Percentiles rank a stretch among this genome's conserved stretches.
These are phyloP conservation scores for Gyrodactylus salaris DNA, from an alignment of 1,140 invertebrate species.

Conservation along the genomic window DNA sequence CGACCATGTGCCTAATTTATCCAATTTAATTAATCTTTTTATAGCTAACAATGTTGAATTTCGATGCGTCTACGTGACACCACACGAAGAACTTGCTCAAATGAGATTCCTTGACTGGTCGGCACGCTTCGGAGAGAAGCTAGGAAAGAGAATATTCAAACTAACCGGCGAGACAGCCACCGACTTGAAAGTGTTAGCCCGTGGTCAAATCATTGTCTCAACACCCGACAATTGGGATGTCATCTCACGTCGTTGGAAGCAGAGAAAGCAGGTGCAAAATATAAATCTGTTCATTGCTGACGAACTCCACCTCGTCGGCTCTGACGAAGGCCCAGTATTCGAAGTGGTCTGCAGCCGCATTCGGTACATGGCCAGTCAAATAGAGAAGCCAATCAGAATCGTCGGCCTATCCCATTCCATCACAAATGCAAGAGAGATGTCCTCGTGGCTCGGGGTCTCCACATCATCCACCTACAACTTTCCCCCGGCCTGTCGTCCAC, in stretches of 20 bases:
- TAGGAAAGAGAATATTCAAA: conserved; percentile 51
- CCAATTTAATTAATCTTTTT: background rate
- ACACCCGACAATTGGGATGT: conserved; percentile 98
- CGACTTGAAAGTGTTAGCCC: conserved; percentile 49
- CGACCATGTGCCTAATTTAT: background rate
- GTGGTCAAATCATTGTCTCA: conserved; percentile 69
- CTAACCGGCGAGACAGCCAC: conserved; percentile 90
- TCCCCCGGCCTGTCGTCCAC: conserved; percentile 70
- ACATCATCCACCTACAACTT: conserved; percentile 81
- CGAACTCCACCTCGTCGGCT: conserved; percentile 45
- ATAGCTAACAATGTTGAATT: conserved; percentile 12
- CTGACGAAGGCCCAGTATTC: conserved; percentile 36
- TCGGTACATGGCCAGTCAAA: conserved; percentile 78
- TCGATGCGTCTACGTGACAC: conserved; percentile 60
- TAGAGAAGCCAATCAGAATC: conserved; percentile 56
- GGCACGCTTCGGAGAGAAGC: conserved; percentile 38
- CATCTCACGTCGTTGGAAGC: conserved; percentile 81
- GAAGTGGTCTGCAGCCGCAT: conserved; percentile 89
- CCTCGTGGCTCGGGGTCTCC: conserved; percentile 75
- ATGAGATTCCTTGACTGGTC: conserved; percentile 62
- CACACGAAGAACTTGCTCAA: conserved; percentile 59
- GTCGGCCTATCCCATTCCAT: conserved; percentile 71
- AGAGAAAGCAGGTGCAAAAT: conserved; percentile 83
- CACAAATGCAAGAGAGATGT: conserved; percentile 67
- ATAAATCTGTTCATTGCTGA: conserved; percentile 63